Evolutionary conservation across 1,140 invertebrate species (phyloP).

Genomic region (Achroia grisella): DNA sequence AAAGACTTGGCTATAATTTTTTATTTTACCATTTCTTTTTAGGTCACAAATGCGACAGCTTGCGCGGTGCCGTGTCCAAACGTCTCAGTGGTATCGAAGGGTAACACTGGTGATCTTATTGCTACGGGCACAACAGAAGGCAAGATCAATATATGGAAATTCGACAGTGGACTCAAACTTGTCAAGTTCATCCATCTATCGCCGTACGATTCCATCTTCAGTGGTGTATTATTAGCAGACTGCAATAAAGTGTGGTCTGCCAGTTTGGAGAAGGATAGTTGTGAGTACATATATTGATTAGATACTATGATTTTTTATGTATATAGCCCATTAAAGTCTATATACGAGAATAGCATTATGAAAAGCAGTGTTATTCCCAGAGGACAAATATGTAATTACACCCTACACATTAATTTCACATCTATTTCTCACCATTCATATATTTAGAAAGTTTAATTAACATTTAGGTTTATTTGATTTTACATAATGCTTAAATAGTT

Average conservation of each 20-base stretch:
- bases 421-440: too few species aligned
- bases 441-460: too few species aligned
- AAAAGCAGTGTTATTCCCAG: too few species aligned
- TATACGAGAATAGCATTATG: too few species aligned
- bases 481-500: too few species aligned
- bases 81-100: slow-evolving; percentile 73
- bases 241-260: slow-evolving; percentile 66
- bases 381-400: too few species aligned
- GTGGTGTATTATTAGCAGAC: slow-evolving; percentile 54
- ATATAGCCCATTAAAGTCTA: too few species aligned
- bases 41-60: slow-evolving; percentile 89
- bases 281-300: slow-evolving; percentile 34
- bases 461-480: too few species aligned
- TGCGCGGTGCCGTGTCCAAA: slow-evolving; percentile 79
- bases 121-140: slow-evolving; percentile 77
- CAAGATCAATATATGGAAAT: slow-evolving; percentile 81
- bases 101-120: slow-evolving; percentile 79
- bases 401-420: too few species aligned
- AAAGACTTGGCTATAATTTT: too few species aligned
- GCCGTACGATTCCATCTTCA: slow-evolving; percentile 65
- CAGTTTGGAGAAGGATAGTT: slow-evolving; percentile 60
- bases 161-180: slow-evolving; percentile 80
- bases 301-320: too few species aligned
- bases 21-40: slow-evolving; percentile 1
- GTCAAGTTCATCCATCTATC: slow-evolving; percentile 59